Percentiles rank a stretch among this genome's conserved stretches.
Conservation (phyloP, 2,888 invertebrate genomes). For the Melieria omissa region DNA sequence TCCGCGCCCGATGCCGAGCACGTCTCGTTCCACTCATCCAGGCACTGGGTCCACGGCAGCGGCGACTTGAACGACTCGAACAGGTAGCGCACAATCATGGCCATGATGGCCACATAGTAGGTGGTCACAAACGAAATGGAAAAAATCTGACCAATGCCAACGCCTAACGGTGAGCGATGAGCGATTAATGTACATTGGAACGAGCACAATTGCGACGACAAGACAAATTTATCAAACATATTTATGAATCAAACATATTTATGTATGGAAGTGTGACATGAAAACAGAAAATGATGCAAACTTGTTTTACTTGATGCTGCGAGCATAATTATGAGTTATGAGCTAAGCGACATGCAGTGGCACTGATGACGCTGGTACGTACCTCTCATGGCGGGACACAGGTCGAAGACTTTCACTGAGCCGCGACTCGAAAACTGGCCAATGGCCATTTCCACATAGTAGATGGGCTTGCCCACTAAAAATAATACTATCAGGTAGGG, state of each 20-base stretch:
- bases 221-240: background rate
- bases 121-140: constrained; percentile 72
- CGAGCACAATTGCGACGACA: background rate
- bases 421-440: constrained; percentile 81
- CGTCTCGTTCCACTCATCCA: constrained; percentile 68
- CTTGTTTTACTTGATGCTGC: background rate
- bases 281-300: background rate
- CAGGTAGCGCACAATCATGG: constrained; percentile 73
- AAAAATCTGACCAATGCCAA: constrained; percentile 71
- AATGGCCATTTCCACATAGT: constrained; percentile 78
- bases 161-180: constrained; percentile 56
- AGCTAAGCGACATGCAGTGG: constrained; percentile 7
- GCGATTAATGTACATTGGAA: background rate
- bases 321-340: no score
- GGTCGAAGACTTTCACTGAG: constrained; percentile 75
- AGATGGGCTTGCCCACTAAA: constrained; percentile 76
- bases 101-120: constrained; percentile 77
- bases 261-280: background rate
- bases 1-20: constrained; percentile 65
- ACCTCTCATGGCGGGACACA: constrained; percentile 79
- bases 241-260: background rate
- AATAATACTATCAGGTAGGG: constrained; percentile 74
- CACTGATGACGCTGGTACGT: constrained; percentile 41
- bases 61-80: constrained; percentile 71
- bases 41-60: constrained; percentile 74